Evolutionary conservation across 2,888 invertebrate species (phyloP).

Genomic region (Scaptomyza tumidula): DNA sequence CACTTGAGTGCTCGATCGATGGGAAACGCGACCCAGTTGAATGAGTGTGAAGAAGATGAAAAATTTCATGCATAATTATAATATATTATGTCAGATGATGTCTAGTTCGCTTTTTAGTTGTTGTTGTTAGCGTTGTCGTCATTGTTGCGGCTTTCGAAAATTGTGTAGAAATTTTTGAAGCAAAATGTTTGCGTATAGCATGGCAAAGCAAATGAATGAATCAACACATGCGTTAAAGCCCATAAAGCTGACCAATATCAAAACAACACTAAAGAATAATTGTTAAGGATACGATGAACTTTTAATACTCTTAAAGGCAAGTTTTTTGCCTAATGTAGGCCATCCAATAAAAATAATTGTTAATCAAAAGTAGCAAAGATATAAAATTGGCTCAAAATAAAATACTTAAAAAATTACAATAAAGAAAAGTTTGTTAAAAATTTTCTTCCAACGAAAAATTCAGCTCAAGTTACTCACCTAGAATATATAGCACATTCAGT

Average conservation of each 20-base stretch:
- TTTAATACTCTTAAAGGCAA: background rate
- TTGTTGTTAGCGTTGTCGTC: slow-evolving; percentile 10
- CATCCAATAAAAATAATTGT: no score
- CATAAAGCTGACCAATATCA: slow-evolving; percentile 21
- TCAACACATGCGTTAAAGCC: slow-evolving; percentile 13
- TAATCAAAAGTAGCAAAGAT: no score
- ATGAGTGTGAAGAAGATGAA: slow-evolving; percentile 61
- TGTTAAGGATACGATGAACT: background rate
- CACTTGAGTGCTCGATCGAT: slow-evolving; percentile 43
- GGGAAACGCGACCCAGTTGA: slow-evolving; percentile 53
- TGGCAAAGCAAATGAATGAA: slow-evolving; percentile 22
- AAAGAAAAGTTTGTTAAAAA: no score
- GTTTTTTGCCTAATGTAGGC: no score
- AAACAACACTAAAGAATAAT: background rate
- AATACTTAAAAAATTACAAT: no score
- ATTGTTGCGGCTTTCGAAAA: slow-evolving; percentile 62
- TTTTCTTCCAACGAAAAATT: no score
- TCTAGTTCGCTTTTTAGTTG: slow-evolving; percentile 20
- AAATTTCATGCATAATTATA: slow-evolving; percentile 69
- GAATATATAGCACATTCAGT: no score
- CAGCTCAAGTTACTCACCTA: no score
- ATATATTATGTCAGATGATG: slow-evolving; percentile 64
- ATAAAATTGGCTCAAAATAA: no score
- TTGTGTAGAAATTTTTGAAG: slow-evolving; percentile 43
- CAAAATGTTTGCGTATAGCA: slow-evolving; percentile 33